These are phyloP conservation scores for Cantharis flavilabris DNA, from an alignment of 2,888 invertebrate genomes.

Conservation along the genomic window DNA sequence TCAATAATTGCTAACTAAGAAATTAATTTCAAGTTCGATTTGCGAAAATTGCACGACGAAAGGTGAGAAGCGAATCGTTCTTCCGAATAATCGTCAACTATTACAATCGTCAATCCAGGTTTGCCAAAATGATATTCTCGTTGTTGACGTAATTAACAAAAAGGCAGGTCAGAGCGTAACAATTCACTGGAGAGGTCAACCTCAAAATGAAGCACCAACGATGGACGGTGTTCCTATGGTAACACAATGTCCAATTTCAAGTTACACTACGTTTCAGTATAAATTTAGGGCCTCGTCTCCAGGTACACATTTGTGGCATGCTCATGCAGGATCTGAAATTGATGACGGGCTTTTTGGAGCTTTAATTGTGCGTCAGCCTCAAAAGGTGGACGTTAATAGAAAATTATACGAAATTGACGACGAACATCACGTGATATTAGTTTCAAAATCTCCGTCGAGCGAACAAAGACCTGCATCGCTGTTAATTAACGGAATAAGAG, in stretches of 20 bases:
- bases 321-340: slow-evolving; percentile 70
- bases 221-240: slow-evolving; percentile 80
- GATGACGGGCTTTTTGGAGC: slow-evolving; percentile 74
- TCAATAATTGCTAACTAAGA: not conserved
- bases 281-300: slow-evolving; percentile 69
- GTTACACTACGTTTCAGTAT: slow-evolving; percentile 71
- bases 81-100: not conserved
- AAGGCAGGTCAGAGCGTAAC: slow-evolving; percentile 69
- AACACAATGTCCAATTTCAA: slow-evolving; percentile 76
- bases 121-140: slow-evolving; percentile 72
- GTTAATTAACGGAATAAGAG: slow-evolving; percentile 67
- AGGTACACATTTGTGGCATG: slow-evolving; percentile 76
- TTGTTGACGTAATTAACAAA: slow-evolving; percentile 74
- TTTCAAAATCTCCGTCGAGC: slow-evolving; percentile 66
- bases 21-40: not conserved
- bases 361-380: slow-evolving; percentile 70
- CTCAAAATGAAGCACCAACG: slow-evolving; percentile 67
- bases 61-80: not conserved
- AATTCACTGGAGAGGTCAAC: slow-evolving; percentile 83
- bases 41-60: slow-evolving; percentile 4
- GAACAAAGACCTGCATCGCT: slow-evolving; percentile 53
- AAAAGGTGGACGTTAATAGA: slow-evolving; percentile 63
- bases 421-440: slow-evolving; percentile 68
- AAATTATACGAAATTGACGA: slow-evolving; percentile 73
- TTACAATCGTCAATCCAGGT: slow-evolving; percentile 48